These are phyloP conservation scores for Leontocebus nigricollis DNA, from an alignment of 2,797 vertebrate species.

Conservation along the genomic window DNA sequence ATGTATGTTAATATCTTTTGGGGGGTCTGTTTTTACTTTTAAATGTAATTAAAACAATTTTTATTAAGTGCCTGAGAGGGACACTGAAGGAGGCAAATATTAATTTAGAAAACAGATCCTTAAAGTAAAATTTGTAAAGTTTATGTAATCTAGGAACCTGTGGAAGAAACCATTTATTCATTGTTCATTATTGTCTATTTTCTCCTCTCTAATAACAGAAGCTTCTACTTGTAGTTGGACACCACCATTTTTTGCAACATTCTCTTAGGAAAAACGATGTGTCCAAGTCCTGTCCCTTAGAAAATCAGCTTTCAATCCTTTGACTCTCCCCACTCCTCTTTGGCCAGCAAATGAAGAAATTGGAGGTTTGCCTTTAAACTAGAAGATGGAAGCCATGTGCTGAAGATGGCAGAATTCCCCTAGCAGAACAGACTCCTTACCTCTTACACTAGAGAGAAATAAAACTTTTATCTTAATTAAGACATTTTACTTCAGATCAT, in stretches of 20 bases:
- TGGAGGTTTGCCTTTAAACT: not conserved
- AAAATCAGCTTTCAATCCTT: not conserved
- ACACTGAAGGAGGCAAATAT: not conserved
- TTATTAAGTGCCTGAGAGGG: not conserved
- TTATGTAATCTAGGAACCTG: not conserved
- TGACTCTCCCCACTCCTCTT: not conserved
- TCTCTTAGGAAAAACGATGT: not conserved
- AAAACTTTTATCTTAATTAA: not conserved
- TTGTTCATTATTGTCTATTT: not conserved
- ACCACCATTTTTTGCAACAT: not conserved
- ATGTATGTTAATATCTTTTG: not conserved
- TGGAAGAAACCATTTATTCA: not conserved
- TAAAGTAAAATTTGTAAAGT: not conserved
- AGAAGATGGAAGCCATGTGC: not conserved
- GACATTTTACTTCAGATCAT: not conserved
- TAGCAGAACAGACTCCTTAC: not conserved
- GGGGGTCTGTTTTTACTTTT: not conserved
- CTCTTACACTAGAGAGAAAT: not conserved
- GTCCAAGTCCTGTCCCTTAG: not conserved
- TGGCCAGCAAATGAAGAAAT: not conserved
- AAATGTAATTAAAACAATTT: not conserved
- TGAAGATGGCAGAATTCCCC: not conserved
- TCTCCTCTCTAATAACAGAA: not conserved
- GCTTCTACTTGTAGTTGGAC: not conserved
- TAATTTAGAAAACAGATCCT: not conserved